These are phyloP conservation scores for Nasua narica DNA, from an alignment of 2,797 vertebrate species.

Conservation along the genomic window DNA sequence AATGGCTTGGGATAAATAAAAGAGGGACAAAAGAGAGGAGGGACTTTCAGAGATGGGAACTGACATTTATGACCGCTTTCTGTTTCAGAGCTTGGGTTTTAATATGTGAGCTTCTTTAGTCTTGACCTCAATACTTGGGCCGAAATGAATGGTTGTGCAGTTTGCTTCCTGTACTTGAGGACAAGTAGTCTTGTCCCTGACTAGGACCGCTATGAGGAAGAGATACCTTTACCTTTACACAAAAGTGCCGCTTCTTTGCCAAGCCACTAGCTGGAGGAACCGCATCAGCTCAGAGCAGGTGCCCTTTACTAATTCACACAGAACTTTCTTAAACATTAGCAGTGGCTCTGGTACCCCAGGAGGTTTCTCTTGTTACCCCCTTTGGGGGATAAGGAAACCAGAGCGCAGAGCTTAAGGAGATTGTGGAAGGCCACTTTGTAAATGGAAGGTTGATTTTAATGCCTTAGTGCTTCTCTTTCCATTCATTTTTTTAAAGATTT, in stretches of 20 bases:
- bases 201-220: background rate
- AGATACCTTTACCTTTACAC: background rate
- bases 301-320: background rate
- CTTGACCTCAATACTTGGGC: background rate
- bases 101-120: background rate
- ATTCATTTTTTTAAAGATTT: background rate
- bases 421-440: background rate
- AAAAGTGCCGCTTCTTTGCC: background rate
- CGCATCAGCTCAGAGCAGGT: background rate
- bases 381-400: background rate
- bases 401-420: background rate
- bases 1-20: background rate
- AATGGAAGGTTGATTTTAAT: background rate
- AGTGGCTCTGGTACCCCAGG: background rate
- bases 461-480: background rate
- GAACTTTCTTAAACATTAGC: background rate
- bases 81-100: background rate
- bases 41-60: background rate
- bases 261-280: background rate
- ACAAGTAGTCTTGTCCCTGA: background rate
- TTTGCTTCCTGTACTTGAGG: background rate
- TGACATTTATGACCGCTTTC: background rate
- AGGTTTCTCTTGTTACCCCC: background rate
- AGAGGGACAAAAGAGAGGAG: background rate
- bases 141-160: background rate